A percentile compares a stretch with the other conserved stretches of the same genome.
These are phyloP conservation scores for Rhineura floridana DNA, from an alignment of 2,113 vertebrate genomes.

Conservation along the genomic window DNA sequence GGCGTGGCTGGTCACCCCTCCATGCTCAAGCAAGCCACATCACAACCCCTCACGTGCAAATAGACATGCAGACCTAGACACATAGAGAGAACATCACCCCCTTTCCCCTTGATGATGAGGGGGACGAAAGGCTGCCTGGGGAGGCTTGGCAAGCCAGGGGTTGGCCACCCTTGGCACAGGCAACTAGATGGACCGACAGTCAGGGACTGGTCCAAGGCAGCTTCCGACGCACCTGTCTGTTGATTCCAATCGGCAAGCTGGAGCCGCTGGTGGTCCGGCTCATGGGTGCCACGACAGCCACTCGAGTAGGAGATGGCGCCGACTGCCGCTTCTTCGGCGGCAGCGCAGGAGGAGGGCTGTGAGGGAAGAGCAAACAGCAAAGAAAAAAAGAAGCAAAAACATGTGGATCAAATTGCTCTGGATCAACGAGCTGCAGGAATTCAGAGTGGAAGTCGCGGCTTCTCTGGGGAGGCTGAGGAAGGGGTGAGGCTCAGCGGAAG, in stretches of 20 bases:
- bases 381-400: too few species aligned
- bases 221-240: constrained; percentile 85
- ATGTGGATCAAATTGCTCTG: background rate
- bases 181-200: background rate
- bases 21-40: too few species aligned
- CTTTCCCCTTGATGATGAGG: too few species aligned
- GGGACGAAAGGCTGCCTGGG: too few species aligned
- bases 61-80: too few species aligned
- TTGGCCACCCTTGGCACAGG: background rate
- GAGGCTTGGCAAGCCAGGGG: background rate
- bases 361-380: constrained; percentile 4
- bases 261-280: constrained; percentile 90
- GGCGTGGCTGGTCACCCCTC: too few species aligned
- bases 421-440: background rate
- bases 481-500: too few species aligned
- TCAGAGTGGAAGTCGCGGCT: background rate
- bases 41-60: too few species aligned
- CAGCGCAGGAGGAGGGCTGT: constrained; percentile 90
- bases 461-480: background rate
- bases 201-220: background rate
- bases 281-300: constrained; percentile 96
- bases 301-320: constrained; percentile 90
- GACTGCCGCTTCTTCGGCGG: constrained; percentile 97
- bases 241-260: constrained; percentile 90
- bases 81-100: too few species aligned